A percentile compares a stretch with the other conserved stretches of the same genome.
These are phyloP conservation scores for Lamprologus ornatipinnis DNA, from an alignment of 2,113 vertebrate genomes.

Conservation along the genomic window DNA sequence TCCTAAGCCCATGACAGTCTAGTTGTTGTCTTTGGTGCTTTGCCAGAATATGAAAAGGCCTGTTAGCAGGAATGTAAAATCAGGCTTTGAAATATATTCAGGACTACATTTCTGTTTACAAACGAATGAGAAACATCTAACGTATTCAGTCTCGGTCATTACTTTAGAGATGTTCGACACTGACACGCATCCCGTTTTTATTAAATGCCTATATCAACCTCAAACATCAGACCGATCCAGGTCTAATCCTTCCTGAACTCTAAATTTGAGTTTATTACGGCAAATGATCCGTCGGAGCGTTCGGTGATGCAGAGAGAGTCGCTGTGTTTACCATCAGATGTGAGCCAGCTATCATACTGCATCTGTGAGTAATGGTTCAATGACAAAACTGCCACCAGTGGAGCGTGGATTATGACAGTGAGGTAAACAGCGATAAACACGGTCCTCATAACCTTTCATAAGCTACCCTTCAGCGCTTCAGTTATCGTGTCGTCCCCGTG, in stretches of 20 bases:
- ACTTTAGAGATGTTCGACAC: neutral
- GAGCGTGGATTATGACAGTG: constrained; percentile 34
- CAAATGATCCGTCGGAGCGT: neutral
- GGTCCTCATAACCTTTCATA: constrained; percentile 42
- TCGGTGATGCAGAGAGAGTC: neutral
- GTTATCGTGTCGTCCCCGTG: neutral
- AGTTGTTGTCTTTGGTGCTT: neutral
- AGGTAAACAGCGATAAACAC: constrained; percentile 49
- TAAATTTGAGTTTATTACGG: neutral
- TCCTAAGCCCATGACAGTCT: neutral
- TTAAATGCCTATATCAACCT: neutral
- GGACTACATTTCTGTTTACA: neutral
- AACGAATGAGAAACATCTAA: neutral
- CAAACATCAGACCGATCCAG: neutral
- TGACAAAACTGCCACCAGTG: constrained; percentile 17
- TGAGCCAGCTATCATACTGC: neutral
- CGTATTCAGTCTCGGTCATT: neutral
- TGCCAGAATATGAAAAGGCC: neutral
- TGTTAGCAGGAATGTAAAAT: neutral
- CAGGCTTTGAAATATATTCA: neutral
- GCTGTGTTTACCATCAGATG: constrained; percentile 19
- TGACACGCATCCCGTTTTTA: neutral
- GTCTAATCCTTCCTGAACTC: neutral
- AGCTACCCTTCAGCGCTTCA: constrained; percentile 22
- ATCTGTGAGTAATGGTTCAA: constrained; percentile 34